Evolutionary conservation across 2,113 vertebrate species (phyloP), one percentile per base, ranked within the genome.

Genomic region (Callaeas wilsoni): DNA sequence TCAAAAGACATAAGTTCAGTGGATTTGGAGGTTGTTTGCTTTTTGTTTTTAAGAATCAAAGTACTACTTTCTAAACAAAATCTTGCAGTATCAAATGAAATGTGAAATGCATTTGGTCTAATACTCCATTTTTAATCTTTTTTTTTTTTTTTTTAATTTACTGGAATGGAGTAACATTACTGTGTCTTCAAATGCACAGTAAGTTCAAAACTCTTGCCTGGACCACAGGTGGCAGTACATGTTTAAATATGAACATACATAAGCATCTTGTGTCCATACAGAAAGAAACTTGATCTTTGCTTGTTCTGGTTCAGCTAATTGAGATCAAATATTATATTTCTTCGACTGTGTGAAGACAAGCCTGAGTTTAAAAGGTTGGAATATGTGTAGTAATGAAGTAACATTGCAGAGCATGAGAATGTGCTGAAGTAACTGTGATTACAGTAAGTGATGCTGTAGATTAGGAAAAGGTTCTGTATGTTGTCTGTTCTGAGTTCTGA

Each of bases 151-250:
- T 33, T 65, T 63, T 4, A 5, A 13, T 60, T 13, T 23, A 23
- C 13, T 64, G 30, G 33, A 60, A 59, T 63, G 59, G 23, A 65
- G 9, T n/a, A 27, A 20, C 5, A 11, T 57, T 86, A 10, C 23
- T 86, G n/a, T 2, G 2, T 75, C 29, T 75, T 75, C 46, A 69
- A 60, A 76, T 11, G 15, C 60, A 29, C 7, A 62, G 25, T 19
- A 30, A 52, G 44, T 33, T 94, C 63, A 59, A 62, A 93, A 65
- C 42, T 67, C 62, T 59, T 93, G 59, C 74, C 67, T 95, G 64
- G 60, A 90, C 91, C 82, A 91, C 78, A 96, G 91, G 69, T 94
- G 87, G 89, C 89, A 91, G 84, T 89, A 49, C 60, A 13, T 71
- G 73, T 93, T 89, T 96, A 87, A 59, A 56, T 91, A 78, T 91